These are phyloP conservation scores for Reticulitermes lucifugus DNA, from an alignment of 2,888 invertebrate species.

Conservation along the genomic window DNA sequence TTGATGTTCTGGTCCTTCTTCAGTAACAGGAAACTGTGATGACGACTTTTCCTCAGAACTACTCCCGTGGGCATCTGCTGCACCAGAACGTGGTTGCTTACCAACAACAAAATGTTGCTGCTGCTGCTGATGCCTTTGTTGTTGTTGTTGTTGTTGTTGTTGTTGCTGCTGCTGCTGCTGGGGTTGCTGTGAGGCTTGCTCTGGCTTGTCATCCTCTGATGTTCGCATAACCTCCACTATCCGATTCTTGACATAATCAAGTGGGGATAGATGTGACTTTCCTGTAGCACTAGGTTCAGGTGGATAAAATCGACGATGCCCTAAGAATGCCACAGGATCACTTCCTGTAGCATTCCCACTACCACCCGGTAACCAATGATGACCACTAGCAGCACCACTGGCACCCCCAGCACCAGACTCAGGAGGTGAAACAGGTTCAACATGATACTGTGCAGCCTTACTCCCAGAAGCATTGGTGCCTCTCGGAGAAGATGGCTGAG, in stretches of 20 bases:
- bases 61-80: constrained; percentile 32
- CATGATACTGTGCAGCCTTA: constrained; percentile 65
- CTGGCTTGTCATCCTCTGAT: constrained; percentile 76
- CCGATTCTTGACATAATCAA: constrained; percentile 92
- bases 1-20: constrained; percentile 52
- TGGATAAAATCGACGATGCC: constrained; percentile 42
- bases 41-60: constrained; percentile 42
- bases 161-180: constrained; percentile 31
- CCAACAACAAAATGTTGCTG: constrained; percentile 8
- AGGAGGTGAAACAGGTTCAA: constrained; percentile 72
- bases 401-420: constrained; percentile 56
- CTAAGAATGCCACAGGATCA: constrained; percentile 42
- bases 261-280: constrained; percentile 72
- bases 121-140: neutral
- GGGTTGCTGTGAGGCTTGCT: constrained; percentile 28
- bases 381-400: constrained; percentile 40
- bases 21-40: constrained; percentile 42
- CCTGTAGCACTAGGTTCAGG: constrained; percentile 34
- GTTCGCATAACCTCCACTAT: constrained; percentile 94
- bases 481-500: constrained; percentile 60
- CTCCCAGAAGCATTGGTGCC: constrained; percentile 27
- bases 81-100: constrained; percentile 24
- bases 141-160: neutral
- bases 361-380: constrained; percentile 54
- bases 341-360: constrained; percentile 6